Conservation (phyloP, 2,113 vertebrate genomes). For the Charina bottae region DNA sequence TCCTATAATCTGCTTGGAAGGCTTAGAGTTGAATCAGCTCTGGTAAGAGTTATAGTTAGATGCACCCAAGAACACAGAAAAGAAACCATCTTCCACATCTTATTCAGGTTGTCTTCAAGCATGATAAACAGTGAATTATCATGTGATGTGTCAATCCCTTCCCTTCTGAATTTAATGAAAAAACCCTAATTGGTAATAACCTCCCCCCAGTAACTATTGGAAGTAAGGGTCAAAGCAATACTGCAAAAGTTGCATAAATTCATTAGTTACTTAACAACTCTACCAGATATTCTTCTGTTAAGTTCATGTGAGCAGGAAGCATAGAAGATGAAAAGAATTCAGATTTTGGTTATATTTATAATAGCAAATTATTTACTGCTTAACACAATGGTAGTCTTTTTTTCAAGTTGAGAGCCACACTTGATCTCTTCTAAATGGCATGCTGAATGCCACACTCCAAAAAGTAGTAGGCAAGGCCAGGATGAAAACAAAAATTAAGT, state of each 20-base stretch:
- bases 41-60: not conserved
- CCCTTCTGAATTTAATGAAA: not conserved
- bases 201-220: not conserved
- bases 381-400: not conserved
- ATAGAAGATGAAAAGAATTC: not conserved
- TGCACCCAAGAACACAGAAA: not conserved
- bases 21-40: not conserved
- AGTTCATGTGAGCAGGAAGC: not conserved
- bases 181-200: not conserved
- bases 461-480: not conserved
- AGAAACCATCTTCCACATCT: not conserved
- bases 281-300: not conserved
- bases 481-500: not conserved
- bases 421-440: not conserved
- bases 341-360: not conserved
- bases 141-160: not conserved
- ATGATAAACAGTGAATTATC: not conserved
- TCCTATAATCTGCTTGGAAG: conserved; percentile 2
- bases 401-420: not conserved
- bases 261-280: not conserved
- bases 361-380: not conserved
- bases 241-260: not conserved
- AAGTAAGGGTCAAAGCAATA: not conserved
- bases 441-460: not conserved
- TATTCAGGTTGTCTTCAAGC: not conserved